Base-by-base conservation (phyloP, 1,140 invertebrate species). In the Elymnias hypermnestra region DNA sequence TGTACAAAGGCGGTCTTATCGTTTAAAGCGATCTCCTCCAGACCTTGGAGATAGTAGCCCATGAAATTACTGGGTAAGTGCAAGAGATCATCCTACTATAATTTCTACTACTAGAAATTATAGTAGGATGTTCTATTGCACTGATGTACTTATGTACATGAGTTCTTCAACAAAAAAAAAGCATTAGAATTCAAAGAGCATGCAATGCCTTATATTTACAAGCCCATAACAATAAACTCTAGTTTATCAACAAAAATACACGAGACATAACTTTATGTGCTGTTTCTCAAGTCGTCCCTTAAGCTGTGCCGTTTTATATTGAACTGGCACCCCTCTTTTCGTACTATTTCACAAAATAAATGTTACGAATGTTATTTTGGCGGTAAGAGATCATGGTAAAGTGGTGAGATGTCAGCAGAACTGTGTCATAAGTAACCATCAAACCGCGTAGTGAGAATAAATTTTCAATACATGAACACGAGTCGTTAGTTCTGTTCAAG, bases 401-500 rank as follows among this genome's bases (percentile, higher is more conserved):
- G 19, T 65, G 64, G 71, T 50, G 22, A 19, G 10, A 37, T 54
- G 59, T 57, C 59, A 40, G 45, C 48, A 53, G 51, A 50, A 57
- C 57, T 64, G 58, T 69, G 65, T 57, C 69, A 72, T 78, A 77
- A 76, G 58, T 78, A 77, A 82, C 74, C 66, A 71, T 69, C 65
- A 76, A 48, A 61, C 56, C 45, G 55, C 72, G 69, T 82, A 77
- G 66, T 73, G 67, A 66, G 73, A 77, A 83, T 83, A 83, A 83
- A 83, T 83, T 79, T 82, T 77, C 77, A 82, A 82, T 79, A 76
- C 66, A 59, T 54, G 50, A 53, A 68, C 58, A 66, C 56, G 73
- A 59, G 47, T 74, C 73, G 72, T 79, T 83, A 77, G 73, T 75
- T 76, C 66, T 66, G 56, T 65, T 73, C 65, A 68, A 68, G 63